These are phyloP conservation scores for Struthio camelus DNA, from an alignment of 2,113 vertebrate genomes.

Conservation along the genomic window DNA sequence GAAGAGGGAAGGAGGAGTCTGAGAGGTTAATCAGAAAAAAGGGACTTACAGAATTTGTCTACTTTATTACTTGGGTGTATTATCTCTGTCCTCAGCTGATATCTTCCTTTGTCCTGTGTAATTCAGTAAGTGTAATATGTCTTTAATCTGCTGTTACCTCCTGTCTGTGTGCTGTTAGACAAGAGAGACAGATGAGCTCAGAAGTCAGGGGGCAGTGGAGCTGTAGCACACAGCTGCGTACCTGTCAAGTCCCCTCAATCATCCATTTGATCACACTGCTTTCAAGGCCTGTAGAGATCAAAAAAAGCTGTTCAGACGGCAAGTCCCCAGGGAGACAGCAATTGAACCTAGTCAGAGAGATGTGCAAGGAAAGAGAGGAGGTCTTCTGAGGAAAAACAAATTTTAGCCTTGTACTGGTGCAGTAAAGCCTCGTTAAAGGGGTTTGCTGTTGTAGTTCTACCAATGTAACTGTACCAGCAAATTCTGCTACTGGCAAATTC, in stretches of 20 bases:
- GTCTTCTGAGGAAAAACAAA: not conserved
- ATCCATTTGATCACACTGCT: constrained; percentile 43
- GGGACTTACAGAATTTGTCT: not conserved
- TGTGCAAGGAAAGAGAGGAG: not conserved
- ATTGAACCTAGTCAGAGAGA: not conserved
- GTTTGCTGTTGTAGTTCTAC: not conserved
- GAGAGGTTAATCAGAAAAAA: not conserved
- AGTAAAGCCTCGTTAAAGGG: not conserved
- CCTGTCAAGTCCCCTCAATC: constrained; percentile 31
- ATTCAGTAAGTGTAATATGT: constrained; percentile 14
- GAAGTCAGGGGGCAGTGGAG: constrained; percentile 48
- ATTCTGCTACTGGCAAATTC: not conserved
- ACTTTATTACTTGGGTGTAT: not conserved
- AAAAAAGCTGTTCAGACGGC: not conserved
- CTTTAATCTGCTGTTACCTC: constrained; percentile 53
- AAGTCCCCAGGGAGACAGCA: not conserved
- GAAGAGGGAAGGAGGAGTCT: not conserved
- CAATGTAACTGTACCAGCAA: not conserved
- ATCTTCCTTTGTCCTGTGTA: constrained; percentile 2
- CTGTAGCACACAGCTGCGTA: not conserved
- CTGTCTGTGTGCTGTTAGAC: constrained; percentile 1
- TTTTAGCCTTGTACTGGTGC: not conserved
- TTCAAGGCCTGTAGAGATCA: constrained; percentile 22
- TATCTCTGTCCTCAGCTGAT: not conserved
- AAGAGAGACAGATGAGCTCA: constrained; percentile 36